Base-by-base conservation (phyloP, 2,888 invertebrate genomes). In the Uropetala carovei region DNA sequence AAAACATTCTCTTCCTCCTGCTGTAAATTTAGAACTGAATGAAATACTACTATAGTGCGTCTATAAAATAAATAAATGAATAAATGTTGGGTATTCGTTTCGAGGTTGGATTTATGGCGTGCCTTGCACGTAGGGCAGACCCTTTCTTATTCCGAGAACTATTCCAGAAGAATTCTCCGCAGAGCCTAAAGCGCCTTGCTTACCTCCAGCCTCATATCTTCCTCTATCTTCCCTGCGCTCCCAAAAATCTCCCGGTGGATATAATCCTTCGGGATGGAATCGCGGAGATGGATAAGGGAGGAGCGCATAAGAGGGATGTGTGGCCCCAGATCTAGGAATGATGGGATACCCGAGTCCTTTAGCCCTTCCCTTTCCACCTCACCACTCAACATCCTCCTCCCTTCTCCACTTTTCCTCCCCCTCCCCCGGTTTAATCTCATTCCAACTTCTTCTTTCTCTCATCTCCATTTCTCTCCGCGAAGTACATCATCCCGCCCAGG, bases 401-500 rank as follows among this genome's bases (percentile, higher is more conserved):
- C 43, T 43, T 3, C 43, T 5, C 43, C 43, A 43, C 43, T 43
- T 0, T 22, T 22, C 75, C 43, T 43, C 64, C 64, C 0, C 64
- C 18, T 22, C 7, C 75, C 27, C 22, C 27, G 10, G 22, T 75
- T 75, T 75, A 22, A 75, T 75, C 75, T 75, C 13, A 75, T 75
- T 75, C 75, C 75, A 7, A n/a, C n/a, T n/a, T n/a, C n/a, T 43
- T 43, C 43, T 5, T 43, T 43, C 43, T 43, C 43, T 1, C 43
- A 3, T 43, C 43, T n/a, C 43, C 43, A 43, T 43, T 43, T 4
- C 75, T 22, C 75, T 27, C 13, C 2, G 27, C 68, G 68, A n/a
- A 75, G 75, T 75, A 75, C 22, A 75, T 75, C 75, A 75, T 75
- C 75, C 75, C 11, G 75, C 75, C 27, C 68, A 68, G 68, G 1